Conservation (phyloP, 1,140 invertebrate species). For the Dreissena polymorpha region DNA sequence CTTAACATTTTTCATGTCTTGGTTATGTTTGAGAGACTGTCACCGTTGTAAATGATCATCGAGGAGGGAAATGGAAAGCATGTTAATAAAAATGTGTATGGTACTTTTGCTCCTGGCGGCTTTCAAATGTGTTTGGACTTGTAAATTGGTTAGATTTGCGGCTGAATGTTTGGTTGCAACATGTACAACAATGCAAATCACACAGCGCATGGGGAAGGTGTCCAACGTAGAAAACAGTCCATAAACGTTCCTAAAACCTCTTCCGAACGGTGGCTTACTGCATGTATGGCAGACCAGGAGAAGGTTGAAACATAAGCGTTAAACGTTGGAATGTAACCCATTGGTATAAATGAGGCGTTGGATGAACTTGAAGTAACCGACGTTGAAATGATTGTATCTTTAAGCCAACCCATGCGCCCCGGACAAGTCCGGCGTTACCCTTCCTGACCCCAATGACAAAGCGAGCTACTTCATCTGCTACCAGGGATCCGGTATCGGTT, state of each 20-base stretch:
- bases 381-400: constrained; percentile 12
- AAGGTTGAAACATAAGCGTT: background rate
- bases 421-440: constrained; percentile 34
- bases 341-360: background rate
- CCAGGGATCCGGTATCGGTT: constrained; percentile 2
- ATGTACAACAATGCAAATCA: too few relatives aligned
- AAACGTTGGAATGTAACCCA: background rate
- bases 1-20: background rate
- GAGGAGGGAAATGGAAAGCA: background rate
- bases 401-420: constrained; percentile 41
- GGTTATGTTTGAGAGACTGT: background rate
- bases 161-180: too few relatives aligned
- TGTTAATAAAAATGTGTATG: background rate
- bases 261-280: background rate
- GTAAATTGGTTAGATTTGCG: too few relatives aligned
- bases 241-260: background rate
- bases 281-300: background rate
- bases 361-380: background rate
- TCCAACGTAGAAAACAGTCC: background rate
- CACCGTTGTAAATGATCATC: background rate
- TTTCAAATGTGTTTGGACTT: too few relatives aligned
- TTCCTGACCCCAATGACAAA: constrained; percentile 31
- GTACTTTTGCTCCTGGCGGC: too few relatives aligned
- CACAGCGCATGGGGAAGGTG: too few relatives aligned
- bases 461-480: constrained; percentile 28